Evolutionary conservation across 2,113 vertebrate species (phyloP).

Genomic region (Pipa parva): DNA sequence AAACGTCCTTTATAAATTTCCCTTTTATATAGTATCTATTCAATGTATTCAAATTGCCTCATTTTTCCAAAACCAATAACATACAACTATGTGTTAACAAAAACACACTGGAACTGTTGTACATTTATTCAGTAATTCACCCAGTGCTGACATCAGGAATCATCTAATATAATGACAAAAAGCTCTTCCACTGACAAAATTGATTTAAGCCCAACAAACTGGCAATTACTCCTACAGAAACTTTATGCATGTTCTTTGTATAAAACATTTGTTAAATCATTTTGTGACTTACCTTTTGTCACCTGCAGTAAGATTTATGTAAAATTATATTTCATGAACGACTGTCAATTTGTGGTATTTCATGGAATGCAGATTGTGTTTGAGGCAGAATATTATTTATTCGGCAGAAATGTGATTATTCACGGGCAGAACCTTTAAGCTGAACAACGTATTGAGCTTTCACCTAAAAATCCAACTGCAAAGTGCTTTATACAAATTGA

Average conservation of each 20-base stretch:
- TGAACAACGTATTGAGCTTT: no score
- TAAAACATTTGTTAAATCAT: conserved; percentile 51
- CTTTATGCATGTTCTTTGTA: conserved; percentile 58
- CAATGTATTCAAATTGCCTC: not conserved
- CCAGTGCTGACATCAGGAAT: conserved; percentile 47
- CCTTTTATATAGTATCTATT: no score
- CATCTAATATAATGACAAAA: conserved; percentile 59
- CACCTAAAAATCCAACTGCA: no score
- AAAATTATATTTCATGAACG: conserved; percentile 47
- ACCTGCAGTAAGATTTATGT: conserved; percentile 51
- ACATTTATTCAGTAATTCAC: conserved; percentile 45
- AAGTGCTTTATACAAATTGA: no score
- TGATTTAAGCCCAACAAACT: conserved; percentile 64
- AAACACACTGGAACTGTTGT: conserved; percentile 40
- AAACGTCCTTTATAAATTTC: no score
- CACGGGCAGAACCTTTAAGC: no score
- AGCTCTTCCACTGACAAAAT: conserved; percentile 48
- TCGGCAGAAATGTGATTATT: no score
- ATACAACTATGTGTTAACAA: conserved; percentile 47
- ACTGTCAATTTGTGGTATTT: conserved; percentile 51
- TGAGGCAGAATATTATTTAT: not conserved
- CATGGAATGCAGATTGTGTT: conserved; percentile 31
- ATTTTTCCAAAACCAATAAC: conserved; percentile 13
- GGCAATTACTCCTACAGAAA: conserved; percentile 58
- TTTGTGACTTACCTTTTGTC: conserved; percentile 46